Conservation (phyloP, 1,140 invertebrate genomes). For the Steinernema khuongi region DNA sequence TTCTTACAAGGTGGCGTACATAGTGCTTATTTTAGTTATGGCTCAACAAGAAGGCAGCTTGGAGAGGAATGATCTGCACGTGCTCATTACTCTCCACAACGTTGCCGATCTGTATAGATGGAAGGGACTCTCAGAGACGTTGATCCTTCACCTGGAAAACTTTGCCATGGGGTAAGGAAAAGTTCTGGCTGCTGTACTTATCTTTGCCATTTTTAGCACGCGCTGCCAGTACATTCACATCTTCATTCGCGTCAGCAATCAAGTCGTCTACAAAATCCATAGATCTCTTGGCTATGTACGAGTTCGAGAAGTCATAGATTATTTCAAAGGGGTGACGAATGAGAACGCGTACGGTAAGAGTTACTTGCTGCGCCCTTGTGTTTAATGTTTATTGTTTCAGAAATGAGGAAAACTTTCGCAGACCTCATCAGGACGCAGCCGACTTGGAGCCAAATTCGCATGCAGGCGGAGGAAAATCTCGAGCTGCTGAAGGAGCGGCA, state of each 20-base stretch:
- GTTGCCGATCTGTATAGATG: conserved; percentile 86
- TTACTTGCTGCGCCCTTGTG: not conserved
- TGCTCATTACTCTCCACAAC: conserved; percentile 94
- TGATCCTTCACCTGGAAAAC: conserved; percentile 92
- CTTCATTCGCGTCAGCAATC: conserved; percentile 91
- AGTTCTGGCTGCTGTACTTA: conserved; percentile 8
- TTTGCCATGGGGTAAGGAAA: conserved; percentile 80
- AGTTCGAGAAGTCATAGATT: conserved; percentile 88
- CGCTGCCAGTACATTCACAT: conserved; percentile 94
- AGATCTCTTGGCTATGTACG: conserved; percentile 91
- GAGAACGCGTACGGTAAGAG: conserved; percentile 91
- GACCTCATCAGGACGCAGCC: conserved; percentile 85
- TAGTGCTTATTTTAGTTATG: conserved; percentile 72
- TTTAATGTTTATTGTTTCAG: conserved; percentile 63
- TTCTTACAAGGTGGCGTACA: conserved; percentile 15
- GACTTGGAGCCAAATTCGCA: no score
- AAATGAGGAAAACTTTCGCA: conserved; percentile 95
- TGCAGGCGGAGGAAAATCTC: no score
- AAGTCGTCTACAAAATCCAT: conserved; percentile 90
- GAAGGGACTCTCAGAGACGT: conserved; percentile 78
- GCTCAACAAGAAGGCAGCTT: conserved; percentile 90
- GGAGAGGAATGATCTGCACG: conserved; percentile 96
- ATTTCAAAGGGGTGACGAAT: conserved; percentile 93
- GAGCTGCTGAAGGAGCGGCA: no score
- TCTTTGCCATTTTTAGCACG: conserved; percentile 69